phyloP scores from a whole-genome alignment of 2,888 invertebrate species.

The Pantelozetes paolii region DNA sequence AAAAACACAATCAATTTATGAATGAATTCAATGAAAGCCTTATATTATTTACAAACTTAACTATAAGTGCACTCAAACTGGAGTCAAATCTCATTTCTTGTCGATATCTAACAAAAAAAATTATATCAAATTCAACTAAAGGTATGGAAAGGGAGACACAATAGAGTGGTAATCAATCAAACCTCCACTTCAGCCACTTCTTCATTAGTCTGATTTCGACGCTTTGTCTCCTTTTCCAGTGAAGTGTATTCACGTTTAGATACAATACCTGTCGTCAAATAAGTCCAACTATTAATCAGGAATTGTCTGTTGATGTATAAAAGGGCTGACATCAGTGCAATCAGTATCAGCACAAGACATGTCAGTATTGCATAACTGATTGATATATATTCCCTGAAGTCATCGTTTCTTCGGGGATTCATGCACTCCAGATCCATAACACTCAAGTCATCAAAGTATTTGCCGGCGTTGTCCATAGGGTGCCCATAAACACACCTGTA shows the following conservation, averaged over 20 bases:
- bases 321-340: slow-evolving; percentile 60
- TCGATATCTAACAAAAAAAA: too few species aligned
- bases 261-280: slow-evolving; percentile 39
- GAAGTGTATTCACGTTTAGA: slow-evolving; percentile 45
- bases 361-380: slow-evolving; percentile 57
- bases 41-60: too few species aligned
- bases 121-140: too few species aligned
- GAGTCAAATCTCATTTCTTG: too few species aligned
- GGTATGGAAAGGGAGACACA: not conserved
- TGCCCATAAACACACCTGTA: slow-evolving; percentile 25
- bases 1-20: too few species aligned
- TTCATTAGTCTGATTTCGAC: slow-evolving; percentile 1
- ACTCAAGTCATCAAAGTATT: slow-evolving; percentile 35
- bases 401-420: not conserved
- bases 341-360: slow-evolving; percentile 58
- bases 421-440: slow-evolving; percentile 34
- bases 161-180: not conserved
- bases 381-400: slow-evolving; percentile 48
- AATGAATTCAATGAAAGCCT: too few species aligned
- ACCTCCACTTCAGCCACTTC: slow-evolving; percentile 33
- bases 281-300: slow-evolving; percentile 56
- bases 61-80: too few species aligned
- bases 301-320: slow-evolving; percentile 62
- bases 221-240: slow-evolving; percentile 41
- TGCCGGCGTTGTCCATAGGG: slow-evolving; percentile 31